Evolutionary conservation across 92 coral and sea anemone species (phyloP).

Genomic region (Micromussa lordhowensis): DNA sequence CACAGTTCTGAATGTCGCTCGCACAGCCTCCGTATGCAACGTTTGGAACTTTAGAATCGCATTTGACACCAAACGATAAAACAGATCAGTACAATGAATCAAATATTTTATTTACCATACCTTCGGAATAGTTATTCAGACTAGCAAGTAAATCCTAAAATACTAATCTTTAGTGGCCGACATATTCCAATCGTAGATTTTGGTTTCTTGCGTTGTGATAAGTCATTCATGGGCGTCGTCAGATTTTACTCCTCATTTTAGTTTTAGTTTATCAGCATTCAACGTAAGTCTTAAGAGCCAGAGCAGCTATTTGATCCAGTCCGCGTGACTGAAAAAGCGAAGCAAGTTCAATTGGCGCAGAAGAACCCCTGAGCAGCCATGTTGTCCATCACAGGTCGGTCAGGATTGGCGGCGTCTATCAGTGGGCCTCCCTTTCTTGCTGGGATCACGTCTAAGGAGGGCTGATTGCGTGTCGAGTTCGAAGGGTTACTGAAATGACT

Average conservation of each 20-base stretch:
- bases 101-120: background rate
- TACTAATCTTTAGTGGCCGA: background rate
- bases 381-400: slow-evolving; percentile 2
- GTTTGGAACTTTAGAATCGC: background rate
- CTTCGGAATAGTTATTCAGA: background rate
- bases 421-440: background rate
- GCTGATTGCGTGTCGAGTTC: background rate
- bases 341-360: background rate
- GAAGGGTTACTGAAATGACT: background rate
- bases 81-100: background rate
- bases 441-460: background rate
- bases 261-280: background rate
- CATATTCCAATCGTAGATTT: background rate
- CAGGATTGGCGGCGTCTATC: background rate
- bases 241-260: background rate
- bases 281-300: background rate
- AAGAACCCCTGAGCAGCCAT: slow-evolving; percentile 35
- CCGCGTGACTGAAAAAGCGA: background rate
- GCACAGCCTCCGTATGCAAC: background rate
- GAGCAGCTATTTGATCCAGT: background rate
- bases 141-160: background rate
- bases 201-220: background rate
- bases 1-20: too few species aligned
- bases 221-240: background rate
- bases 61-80: background rate